Evolutionary conservation across 2,888 invertebrate species (phyloP), one percentile per base, ranked within the genome.

Genomic region (Rugalucina vietnamica): DNA sequence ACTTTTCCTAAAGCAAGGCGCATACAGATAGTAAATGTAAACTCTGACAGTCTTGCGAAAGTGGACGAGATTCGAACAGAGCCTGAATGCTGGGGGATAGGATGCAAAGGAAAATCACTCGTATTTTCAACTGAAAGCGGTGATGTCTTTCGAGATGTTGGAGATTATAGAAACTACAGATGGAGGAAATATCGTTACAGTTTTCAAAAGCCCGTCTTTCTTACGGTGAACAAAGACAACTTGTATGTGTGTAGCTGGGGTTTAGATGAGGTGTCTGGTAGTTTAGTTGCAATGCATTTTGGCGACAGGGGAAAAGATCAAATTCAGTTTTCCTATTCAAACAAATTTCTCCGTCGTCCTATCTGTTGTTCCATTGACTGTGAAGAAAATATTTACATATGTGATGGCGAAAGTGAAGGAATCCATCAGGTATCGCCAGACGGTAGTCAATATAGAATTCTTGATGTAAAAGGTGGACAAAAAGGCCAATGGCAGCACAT

Each of bases 81-180:
- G 34, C 65, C 65, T 18, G 65, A 65, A 18, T 65, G 65, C 21
- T 65, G 65, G 65, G 65, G 65, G 10, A 65, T 65, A 65, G 65
- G 29, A 34, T 5, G 65, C 34, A 65, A 65, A 4, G 65, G 65
- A 12, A 65, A 65, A 18, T 34, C 34, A 24, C 21, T 65, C 12
- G 34, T 65, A 14, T 65, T 65, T 65, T 65, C 65, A 34, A 65
- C 65, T 34, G 65, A 65, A 34, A 32, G 34, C 21, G 65, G 65
- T 1, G 65, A 21, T 12, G 18, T 65, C 1, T 65, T 65, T 34
- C 32, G 65, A 34, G 65, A 65, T 65, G 65, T 65, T 29, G 65
- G 65, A 34, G 65, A 65, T 34, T 65, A 65, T 18, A 65, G 65
- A 65, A 65, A 65, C 34, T 65, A 29, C 21, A 65, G 65, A 18